phyloP scores from a whole-genome alignment of 2,113 vertebrate genomes.

The Sphaerodactylus townsendi region DNA sequence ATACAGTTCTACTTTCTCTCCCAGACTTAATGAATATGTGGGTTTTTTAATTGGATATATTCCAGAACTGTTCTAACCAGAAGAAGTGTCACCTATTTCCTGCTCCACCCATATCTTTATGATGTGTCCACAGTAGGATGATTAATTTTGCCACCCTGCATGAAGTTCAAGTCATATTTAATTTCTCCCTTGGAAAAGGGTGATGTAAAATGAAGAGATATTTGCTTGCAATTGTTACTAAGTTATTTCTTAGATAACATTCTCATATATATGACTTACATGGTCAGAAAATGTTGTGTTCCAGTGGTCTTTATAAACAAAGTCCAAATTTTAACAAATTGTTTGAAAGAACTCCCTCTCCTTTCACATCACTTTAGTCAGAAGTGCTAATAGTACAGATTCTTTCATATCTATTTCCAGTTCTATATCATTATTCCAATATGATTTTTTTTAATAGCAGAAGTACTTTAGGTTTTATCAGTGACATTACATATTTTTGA shows the following conservation, averaged over 20 bases:
- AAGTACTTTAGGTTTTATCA: too few relatives aligned
- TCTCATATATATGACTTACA: too few relatives aligned
- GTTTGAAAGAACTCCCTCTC: too few relatives aligned
- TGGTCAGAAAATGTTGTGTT: too few relatives aligned
- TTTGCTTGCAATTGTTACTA: background rate
- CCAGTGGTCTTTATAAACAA: too few relatives aligned
- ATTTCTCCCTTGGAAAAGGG: background rate
- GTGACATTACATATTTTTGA: too few relatives aligned
- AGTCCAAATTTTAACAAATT: too few relatives aligned
- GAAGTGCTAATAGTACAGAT: too few relatives aligned
- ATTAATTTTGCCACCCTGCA: background rate
- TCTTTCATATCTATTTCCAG: too few relatives aligned
- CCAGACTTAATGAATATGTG: conserved; percentile 10
- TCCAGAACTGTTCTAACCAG: background rate
- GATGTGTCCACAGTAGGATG: background rate
- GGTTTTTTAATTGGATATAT: conserved; percentile 25
- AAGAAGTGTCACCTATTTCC: background rate
- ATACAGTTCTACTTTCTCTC: conserved; percentile 33
- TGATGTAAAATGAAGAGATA: conserved; percentile 4
- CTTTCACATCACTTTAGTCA: too few relatives aligned
- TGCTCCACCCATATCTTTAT: background rate
- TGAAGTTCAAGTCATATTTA: conserved; percentile 2
- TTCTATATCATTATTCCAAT: too few relatives aligned
- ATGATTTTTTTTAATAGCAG: too few relatives aligned
- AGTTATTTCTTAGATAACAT: conserved; percentile 9